Conservation (phyloP, 1,140 invertebrate genomes). For the Telenomus remus region DNA sequence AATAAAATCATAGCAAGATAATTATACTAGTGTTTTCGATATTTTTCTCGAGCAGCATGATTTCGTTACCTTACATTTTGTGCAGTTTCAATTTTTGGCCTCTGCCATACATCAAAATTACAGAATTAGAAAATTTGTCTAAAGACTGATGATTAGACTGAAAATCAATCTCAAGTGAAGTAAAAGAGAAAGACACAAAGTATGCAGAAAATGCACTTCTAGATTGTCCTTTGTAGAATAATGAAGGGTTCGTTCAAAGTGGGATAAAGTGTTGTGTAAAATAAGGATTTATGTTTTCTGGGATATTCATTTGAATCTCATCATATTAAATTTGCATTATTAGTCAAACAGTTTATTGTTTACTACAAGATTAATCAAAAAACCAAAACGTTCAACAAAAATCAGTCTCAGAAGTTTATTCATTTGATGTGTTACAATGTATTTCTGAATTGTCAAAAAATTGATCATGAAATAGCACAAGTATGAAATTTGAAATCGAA, state of each 20-base stretch:
- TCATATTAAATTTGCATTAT: conserved; percentile 26
- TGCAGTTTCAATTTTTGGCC: background rate
- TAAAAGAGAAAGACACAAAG: too few relatives aligned
- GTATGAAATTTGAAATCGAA: conserved; percentile 19
- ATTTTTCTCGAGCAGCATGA: background rate
- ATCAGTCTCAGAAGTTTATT: conserved; percentile 48
- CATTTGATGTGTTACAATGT: conserved; percentile 25
- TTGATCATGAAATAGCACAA: background rate
- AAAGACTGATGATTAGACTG: too few relatives aligned
- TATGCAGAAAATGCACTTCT: conserved; percentile 21
- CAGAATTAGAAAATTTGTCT: too few relatives aligned
- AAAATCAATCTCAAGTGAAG: too few relatives aligned
- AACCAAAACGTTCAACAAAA: conserved; percentile 39
- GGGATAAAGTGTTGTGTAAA: conserved; percentile 33
- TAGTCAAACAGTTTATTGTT: conserved; percentile 25
- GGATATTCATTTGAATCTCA: conserved; percentile 31
- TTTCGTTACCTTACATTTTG: background rate
- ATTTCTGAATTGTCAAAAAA: conserved; percentile 30
- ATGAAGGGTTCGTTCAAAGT: conserved; percentile 34
- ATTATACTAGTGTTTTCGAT: conserved; percentile 38
- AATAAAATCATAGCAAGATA: too few relatives aligned
- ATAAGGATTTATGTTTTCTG: conserved; percentile 21
- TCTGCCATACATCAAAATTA: background rate
- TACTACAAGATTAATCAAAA: conserved; percentile 32
- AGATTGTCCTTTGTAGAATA: conserved; percentile 41